Base-by-base conservation (phyloP, 2,797 vertebrate species). In the Phalanger gymnotis region DNA sequence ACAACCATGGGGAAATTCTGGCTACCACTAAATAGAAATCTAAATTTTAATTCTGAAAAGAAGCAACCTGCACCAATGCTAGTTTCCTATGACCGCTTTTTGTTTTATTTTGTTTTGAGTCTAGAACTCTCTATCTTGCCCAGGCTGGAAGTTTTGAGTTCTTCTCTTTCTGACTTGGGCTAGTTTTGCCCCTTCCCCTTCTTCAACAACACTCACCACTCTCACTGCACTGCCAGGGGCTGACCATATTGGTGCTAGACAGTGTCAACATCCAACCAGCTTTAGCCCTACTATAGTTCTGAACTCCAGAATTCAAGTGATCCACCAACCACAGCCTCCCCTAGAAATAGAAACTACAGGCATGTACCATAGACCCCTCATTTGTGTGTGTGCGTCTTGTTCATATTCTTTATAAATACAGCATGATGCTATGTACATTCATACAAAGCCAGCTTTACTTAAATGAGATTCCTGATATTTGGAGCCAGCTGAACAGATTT, bases 31-130 rank as follows among this genome's bases (percentile, higher is more conserved):
- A 96, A 93, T 52, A 92, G 54, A 90, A 97, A 34, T 31, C 56
- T 16, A 58, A n/a, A 90, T 30, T 92, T 95, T 95, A 95, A 91
- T 90, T 96, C 22, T 96, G 56, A 96, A 97, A 95, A 90, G 93
- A 95, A 94, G 58, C 3, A 14, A 93, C 52, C 54, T 92, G 95
- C 93, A 91, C 54, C 28, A 13, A 93, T 51, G 61, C 53, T 40
- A 4, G 10, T 95, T 94, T 95, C 91, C 34, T n/a, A 5, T n/a
- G 34, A 2, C 5, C 16, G 6, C 9, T n/a, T 66, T 66, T n/a
- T 66, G 58, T 66, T 66, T 66, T 66, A 2, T 66, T 66, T n/a
- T 66, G 61, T 66, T 66, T n/a, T 66, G 34, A 66, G 61, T 66
- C 61, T n/a, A n/a, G 16, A n/a, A 19, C 14, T 66, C 34, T 34